Base-by-base conservation (phyloP, 2,113 vertebrate genomes). In the Philantomba maxwellii region DNA sequence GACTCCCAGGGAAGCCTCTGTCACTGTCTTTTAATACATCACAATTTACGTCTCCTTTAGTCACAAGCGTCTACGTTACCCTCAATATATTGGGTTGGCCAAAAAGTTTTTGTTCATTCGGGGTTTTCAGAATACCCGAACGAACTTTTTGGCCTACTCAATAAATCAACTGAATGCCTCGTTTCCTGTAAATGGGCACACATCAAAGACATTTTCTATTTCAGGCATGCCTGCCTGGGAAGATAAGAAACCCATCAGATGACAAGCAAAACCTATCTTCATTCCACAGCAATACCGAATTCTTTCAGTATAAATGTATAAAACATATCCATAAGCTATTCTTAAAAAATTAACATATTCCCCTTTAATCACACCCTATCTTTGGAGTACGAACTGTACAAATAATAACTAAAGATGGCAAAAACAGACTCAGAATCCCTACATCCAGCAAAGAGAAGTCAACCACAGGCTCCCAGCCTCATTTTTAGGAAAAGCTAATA, bases 401-500 rank as follows among this genome's bases (percentile, higher is more conserved):
- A 94, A 70, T 94, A 87, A 90, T 83, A 82, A 78, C 33, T 78
- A 85, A 83, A 91, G 17, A 94, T 70, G 57, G 19, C 47, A 93
- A 86, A 91, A 83, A 85, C 17, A 93, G 43, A 51, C 16, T 82
- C 30, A 81, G 53, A 94, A 49, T 75, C 30, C 57, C 81, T 60
- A 84, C 88, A 60, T n/a, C 30, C 77, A 92, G 47, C 83, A 94
- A 88, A 87, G 82, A 47, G 7, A 15, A 60, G 73, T 75, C 60
- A 84, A 66, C 36, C 25, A 81, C 23, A 64, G 23, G 84, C n/a
- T 28, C 25, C 64, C 49, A 88, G 13, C 57, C 49, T 89, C 57
- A 92, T n/a, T 94, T 94, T 78, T n/a, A 78, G 39, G 51, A 92
- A 94, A 92, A 89, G 78, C 6, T 92, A 75, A 78, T 51, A 89